phyloP scores from a whole-genome alignment of 2,797 vertebrate genomes.

The Pygocentrus nattereri region DNA sequence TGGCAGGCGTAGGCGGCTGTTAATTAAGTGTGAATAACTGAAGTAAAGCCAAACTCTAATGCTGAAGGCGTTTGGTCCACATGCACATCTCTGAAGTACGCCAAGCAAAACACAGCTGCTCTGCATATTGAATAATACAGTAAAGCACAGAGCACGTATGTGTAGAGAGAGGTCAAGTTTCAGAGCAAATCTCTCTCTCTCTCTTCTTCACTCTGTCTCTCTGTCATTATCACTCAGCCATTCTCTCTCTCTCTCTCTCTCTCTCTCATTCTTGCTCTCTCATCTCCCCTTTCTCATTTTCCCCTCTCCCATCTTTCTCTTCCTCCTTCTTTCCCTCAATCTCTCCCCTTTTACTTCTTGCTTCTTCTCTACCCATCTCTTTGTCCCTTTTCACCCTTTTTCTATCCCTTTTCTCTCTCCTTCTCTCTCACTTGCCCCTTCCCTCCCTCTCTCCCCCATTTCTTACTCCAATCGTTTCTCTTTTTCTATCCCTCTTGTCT shows the following conservation, averaged over 20 bases:
- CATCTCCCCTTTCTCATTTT: not conserved
- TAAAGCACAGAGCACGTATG: conserved; percentile 27
- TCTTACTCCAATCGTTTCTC: not conserved
- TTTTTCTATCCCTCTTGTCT: not conserved
- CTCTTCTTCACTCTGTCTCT: not conserved
- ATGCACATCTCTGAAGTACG: conserved; percentile 36
- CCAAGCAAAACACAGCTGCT: conserved; percentile 41
- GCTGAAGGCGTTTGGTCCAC: conserved; percentile 14
- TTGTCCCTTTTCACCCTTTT: not conserved
- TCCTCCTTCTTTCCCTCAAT: not conserved
- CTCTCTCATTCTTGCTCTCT: not conserved
- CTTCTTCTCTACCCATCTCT: not conserved
- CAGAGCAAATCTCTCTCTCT: not conserved
- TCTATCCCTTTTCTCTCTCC: not conserved
- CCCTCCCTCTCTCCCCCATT: not conserved
- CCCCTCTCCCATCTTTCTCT: not conserved
- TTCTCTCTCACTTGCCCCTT: not conserved
- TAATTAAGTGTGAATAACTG: conserved; percentile 58
- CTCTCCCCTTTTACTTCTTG: not conserved
- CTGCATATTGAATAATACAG: conserved; percentile 37
- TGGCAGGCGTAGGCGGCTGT: conserved; percentile 49
- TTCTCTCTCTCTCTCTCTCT: not conserved
- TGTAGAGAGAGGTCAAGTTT: conserved; percentile 11
- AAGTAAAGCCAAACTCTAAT: conserved; percentile 32
- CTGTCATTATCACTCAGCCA: too few species aligned